Base-by-base conservation (phyloP, 2,888 invertebrate species). In the Acleris literana region DNA sequence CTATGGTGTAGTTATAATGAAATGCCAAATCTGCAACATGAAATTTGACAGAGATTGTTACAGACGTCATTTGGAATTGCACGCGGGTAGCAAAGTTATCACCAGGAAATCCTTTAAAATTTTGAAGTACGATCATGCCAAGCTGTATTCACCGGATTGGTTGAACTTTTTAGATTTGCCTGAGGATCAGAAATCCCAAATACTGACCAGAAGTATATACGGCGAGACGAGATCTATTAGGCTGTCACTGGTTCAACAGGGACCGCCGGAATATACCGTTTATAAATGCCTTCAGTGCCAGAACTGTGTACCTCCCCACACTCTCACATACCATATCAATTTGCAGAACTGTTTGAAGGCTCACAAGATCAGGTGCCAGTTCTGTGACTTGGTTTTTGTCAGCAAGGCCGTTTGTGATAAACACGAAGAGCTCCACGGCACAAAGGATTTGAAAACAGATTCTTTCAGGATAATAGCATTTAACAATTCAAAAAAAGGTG, bases 21-120 rank as follows among this genome's bases (percentile, higher is more conserved):
- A 69, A 7, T 89, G 89, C 52, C 66, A 74, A 0, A 71, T 77
- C 0, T 90, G 89, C 59, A 70, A 80, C 2, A 60, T 88, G 1
- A 72, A 77, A 3, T 80, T 88, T 5, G 79, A 83, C 0, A 73
- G 76, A 0, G 70, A 67, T 0, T 78, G 78, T 9, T 84, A 75
- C 66, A 65, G 69, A 0, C 71, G 72, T 0, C 88, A 89, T 64
- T 70, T 69, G 6, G 71, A 74, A 2, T 43, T 84, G 5, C 86
- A 86, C 59, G 48, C 60, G 11, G 59, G 53, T 0, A 76, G 76
- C 22, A 71, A 74, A 53, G 43, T 48, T 0, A 60, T 74, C 0
- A 71, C 71, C 4, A 70, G 67, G 3, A 69, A 73, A 3, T 70
- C 74, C 0, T 87, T 89, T 44, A 80, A 74, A 29, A 75, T 87